phyloP scores from a whole-genome alignment of 37 sponge, comb jelly and placozoan genomes.

The Lycopodina hypogea region DNA sequence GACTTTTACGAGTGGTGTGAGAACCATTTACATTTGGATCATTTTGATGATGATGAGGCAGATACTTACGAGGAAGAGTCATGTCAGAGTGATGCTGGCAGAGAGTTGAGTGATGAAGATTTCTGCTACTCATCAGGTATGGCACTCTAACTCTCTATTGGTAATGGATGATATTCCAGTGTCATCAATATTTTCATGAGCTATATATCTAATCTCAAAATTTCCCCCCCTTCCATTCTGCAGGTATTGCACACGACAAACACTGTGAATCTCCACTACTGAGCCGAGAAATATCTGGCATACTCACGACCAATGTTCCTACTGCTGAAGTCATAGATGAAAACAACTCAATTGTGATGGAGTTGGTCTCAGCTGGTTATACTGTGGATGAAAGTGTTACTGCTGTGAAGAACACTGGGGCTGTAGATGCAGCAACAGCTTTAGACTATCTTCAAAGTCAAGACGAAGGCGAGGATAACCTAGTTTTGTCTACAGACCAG shows the following conservation, averaged over 20 bases:
- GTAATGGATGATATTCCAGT: too few relatives aligned
- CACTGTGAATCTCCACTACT: too few relatives aligned
- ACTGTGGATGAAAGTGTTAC: conserved; percentile 17
- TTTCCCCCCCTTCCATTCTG: too few relatives aligned
- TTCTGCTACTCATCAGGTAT: neutral
- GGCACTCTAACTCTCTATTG: neutral
- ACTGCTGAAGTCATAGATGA: conserved; percentile 7
- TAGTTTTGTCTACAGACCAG: too few relatives aligned
- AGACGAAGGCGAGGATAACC: neutral
- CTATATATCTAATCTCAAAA: too few relatives aligned
- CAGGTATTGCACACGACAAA: too few relatives aligned
- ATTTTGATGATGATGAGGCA: neutral
- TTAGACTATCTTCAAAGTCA: neutral
- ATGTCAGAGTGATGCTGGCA: neutral
- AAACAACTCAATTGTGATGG: conserved; percentile 23
- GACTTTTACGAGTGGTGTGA: conserved; percentile 34
- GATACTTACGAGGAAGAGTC: neutral
- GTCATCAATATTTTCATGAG: too few relatives aligned
- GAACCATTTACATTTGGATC: conserved; percentile 21
- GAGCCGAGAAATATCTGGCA: too few relatives aligned
- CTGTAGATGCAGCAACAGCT: neutral
- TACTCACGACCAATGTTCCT: too few relatives aligned
- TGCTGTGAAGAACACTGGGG: conserved; percentile 19
- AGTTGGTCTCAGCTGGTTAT: conserved; percentile 21
- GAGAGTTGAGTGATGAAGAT: neutral